Evolutionary conservation across 2,113 vertebrate genomes (phyloP), one percentile per base, ranked within the genome.

Genomic region (Camarhynchus parvulus): DNA sequence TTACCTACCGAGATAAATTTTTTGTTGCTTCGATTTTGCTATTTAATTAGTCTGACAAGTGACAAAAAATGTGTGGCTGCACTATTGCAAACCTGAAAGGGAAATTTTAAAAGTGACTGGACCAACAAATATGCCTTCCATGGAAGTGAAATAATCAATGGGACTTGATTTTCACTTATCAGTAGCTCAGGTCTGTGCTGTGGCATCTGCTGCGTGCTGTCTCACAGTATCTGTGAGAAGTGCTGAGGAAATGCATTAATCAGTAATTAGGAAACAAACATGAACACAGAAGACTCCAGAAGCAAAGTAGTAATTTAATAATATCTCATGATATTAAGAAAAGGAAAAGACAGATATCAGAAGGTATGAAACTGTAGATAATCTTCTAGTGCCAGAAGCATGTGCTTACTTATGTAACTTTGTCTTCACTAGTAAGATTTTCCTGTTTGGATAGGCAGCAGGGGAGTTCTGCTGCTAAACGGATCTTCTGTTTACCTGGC

Each of bases 391-490:
- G 44, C 44, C 84, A 94, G 78, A 76, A 87, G 37, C 16, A 58
- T 11, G 6, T 13, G 39, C 42, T 46, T 79, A 35, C 7, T 91
- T 37, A 20, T 84, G 31, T 53, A 85, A 81, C 20, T 59, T 9
- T 44, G 39, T 63, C 89, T 89, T 81, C 55, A 44, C 33, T 50
- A 73, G 55, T n/a, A 86, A 90, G 37, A 37, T 69, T 86, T 94
- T 92, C 88, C 70, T 86, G 75, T 83, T 94, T 74, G 73, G 90
- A 69, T 73, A 88, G 78, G 46, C 55, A 90, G 42, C 46, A 28
- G 55, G 1, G 7, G 35, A 80, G 46, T 53, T 92, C 46, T 73
- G 66, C 50, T 88, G 39, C 37, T 90, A 33, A 88, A 80, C 1
- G 7, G 39, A 81, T 67, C 47, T 63, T 81, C 37, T 46, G 47